Base-by-base conservation (phyloP, 2,113 vertebrate genomes). In the Aegotheles bennettii region DNA sequence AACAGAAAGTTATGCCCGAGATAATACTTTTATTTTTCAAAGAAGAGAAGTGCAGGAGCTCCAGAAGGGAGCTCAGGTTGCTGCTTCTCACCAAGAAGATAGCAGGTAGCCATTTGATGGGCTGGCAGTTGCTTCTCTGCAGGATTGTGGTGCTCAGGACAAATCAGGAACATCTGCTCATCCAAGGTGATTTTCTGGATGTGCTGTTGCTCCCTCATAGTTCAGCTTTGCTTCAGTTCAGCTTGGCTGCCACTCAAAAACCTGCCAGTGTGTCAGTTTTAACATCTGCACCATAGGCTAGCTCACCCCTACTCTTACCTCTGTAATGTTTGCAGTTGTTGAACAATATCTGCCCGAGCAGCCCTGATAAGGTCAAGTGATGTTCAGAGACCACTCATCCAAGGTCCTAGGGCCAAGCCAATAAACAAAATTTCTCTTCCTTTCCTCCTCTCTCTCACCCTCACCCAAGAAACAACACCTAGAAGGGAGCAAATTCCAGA, bases 281-380 rank as follows among this genome's bases (percentile, higher is more conserved):
- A 51, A 6, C 38, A 47, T 68, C 40, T 77, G 53, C 36, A 73
- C 8, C 15, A 36, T 3, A 80, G n/a, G 11, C 10, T 80, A 77
- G 9, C 11, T 20, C 76, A 13, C 6, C 16, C 18, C 12, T 71
- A 6, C 29, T 71, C 89, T 31, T 29, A 9, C 13, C 23, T 69
- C 13, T 42, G 17, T 54, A 40, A 57, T 45, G 4, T 17, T 61
- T 33, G 7, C 51, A 74, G 19, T 35, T 43, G 11, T 5, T 60
- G 38, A 67, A 42, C 56, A 59, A 1, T 15, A 51, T 13, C 21
- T 78, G 35, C 20, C 42, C 71, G 56, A 85, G 25, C 29, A 90
- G 36, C 11, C 18, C 12, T 42, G 18, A 20, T 0, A 2, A 77
- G 36, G 16, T 43, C 26, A 42, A 29, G 17, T 0, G 1, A n/a